Base-by-base conservation (phyloP, 2,113 vertebrate species). In the Cardinalis cardinalis region DNA sequence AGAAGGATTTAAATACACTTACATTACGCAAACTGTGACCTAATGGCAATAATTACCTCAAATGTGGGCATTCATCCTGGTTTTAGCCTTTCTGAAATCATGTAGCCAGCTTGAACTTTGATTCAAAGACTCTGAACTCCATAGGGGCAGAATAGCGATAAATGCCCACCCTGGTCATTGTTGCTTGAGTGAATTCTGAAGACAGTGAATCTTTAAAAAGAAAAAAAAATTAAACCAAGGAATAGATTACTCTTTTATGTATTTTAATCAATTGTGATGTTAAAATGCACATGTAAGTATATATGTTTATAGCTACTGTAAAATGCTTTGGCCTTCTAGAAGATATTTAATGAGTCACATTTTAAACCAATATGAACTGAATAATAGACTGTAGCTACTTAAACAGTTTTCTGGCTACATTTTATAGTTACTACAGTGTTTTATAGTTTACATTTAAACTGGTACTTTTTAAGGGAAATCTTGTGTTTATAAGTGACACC, bases 11-110 rank as follows among this genome's bases (percentile, higher is more conserved):
- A 97, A 95, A 96, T 97, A 95, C 78, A 83, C 97, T 94, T 97
- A 82, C 74, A 95, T 97, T 97, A 97, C 78, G 2, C 94, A 98
- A 97, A 97, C 98, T 98, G 98, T 98, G 98, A 97, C 96, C 97
- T 97, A 96, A 94, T 96, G 97, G 97, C 97, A 97, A 97, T 98
- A 98, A 97, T 98, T 98, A 98, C 98, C 98, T 98, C 97, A 98
- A 96, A 96, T 78, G 97, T 97, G 97, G 98, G 97, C 98, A 98
- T 98, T 98, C 94, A 94, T 97, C 97, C 97, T 98, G 97, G 94
- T 96, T 97, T 96, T 97, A 97, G 97, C 97, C 96, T 98, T 97
- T 97, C 70, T 95, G 93, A 97, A 97, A 96, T 96, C 95, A 96
- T 96, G 96, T 97, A 97, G 97, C 97, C 96, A 97, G 97, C 95